Evolutionary conservation across 2,797 vertebrate genomes (phyloP), one percentile per base, ranked within the genome.

Genomic region (Champsocephalus esox): DNA sequence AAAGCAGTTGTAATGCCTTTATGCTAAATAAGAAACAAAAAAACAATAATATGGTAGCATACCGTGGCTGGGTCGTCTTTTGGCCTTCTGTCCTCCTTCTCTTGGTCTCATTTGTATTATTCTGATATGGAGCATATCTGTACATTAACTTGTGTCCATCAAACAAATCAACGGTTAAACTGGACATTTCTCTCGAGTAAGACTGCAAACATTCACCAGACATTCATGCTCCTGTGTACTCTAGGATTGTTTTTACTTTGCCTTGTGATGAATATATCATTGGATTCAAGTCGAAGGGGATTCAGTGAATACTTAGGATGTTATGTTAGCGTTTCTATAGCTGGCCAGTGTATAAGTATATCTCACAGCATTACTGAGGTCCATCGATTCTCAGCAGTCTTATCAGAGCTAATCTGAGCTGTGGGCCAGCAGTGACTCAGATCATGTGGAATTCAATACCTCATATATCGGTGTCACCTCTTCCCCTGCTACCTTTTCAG

Each of bases 371-470:
- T 74, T 21, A 74, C 62, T 41, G 72, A 70, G 77, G 46, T 17
- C 50, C 45, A 50, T 59, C 71, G 75, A 80, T 83, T 71, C 76
- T 81, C 62, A 24, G 44, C 60, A 78, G 56, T 60, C 63, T 88
- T 87, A 87, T 90, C 81, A 54, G 43, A 75, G 54, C 46, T 73
- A 45, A 82, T 86, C 70, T 80, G 67, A 74, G 72, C 77, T 77
- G 59, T 21, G 28, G 83, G 64, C 82, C 72, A 66, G 73, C 80
- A 71, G 75, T 82, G 84, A 90, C 80, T 87, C 64, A 74, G 81
- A 82, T 89, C 52, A 83, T 84, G 68, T 83, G 83, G 79, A 89
- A 92, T 88, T 81, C 65, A 83, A 83, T 85, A 88, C 74, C 71
- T 82, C 73, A 75, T 85, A 73, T 83, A 85, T 88, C 24, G 17